Evolutionary conservation across 1,140 invertebrate species (phyloP), one percentile per base, ranked within the genome.

Genomic region (Zaprionus capensis): DNA sequence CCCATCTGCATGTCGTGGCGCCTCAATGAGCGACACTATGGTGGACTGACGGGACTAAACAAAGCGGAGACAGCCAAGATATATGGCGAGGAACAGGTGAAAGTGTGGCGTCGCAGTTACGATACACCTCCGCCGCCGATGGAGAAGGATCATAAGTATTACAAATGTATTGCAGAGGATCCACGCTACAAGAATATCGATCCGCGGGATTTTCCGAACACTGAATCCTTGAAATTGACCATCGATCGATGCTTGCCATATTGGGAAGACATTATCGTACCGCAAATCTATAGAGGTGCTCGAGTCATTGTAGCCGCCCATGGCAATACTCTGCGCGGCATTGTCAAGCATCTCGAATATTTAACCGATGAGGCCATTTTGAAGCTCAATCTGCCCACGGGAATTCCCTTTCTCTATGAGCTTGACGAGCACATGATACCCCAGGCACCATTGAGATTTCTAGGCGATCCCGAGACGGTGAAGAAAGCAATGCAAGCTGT

Each of bases 11-110:
- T 96, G 91, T 97, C 97, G 1, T 99, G 98, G 98, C 94, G 98
- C 20, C 93, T 99, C 3, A 99, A 99, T 91, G 98, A 99, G 93
- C 95, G 98, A 78, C 98, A 99, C 92, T 99, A 99, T 92, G 98
- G 98, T 76, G 97, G 96, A 34, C 94, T 99, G 2, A 98, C 98
- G 56, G 98, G 98, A 4, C 94, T 99, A 59, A 98, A 99, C 91
- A 99, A 99, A 93, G 96, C 98, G 5, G 98, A 99, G 94, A 99
- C 98, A 22, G 98, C 98, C 76, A 96, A 96, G 5, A 99, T 99
- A 92, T 98, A 98, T 93, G 98, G 98, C 9, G 98, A 99, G 92
- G 96, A 96, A 34, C 96, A 97, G 94, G 96, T 98, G 2, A 95
- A 98, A 94, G 98, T 99, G 77, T 99, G 98, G 98, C 95, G 98